Conservation (phyloP, 2,113 vertebrate genomes). For the Campylomormyrus tamandua region DNA sequence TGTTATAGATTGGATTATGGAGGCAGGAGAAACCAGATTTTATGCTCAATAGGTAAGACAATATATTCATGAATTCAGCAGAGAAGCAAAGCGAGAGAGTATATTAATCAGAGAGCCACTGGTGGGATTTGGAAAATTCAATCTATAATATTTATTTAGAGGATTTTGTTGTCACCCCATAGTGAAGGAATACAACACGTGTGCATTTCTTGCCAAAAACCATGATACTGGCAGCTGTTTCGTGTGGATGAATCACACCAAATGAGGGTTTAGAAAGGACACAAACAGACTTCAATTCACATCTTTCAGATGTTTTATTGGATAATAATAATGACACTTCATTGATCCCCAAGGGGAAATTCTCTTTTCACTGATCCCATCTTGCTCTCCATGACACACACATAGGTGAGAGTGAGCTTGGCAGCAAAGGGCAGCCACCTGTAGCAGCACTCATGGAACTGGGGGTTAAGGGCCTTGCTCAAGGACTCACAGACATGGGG, state of each 20-base stretch:
- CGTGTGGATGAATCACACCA: background rate
- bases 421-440: background rate
- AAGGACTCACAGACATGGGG: background rate
- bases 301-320: background rate
- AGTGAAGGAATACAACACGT: background rate
- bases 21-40: background rate
- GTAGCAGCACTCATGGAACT: background rate
- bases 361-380: background rate
- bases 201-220: background rate
- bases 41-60: background rate
- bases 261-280: background rate
- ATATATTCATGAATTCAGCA: background rate
- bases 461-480: background rate
- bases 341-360: background rate
- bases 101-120: background rate
- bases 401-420: background rate
- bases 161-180: background rate
- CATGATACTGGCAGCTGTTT: background rate
- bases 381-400: background rate
- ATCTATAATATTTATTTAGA: background rate
- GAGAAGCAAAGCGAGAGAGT: background rate
- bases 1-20: background rate
- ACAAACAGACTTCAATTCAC: background rate
- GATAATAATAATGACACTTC: background rate
- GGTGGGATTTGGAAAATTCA: background rate